Evolutionary conservation across 2,888 invertebrate genomes (phyloP), one percentile per base, ranked within the genome.

Genomic region (Marasmarcha lunaedactyla): DNA sequence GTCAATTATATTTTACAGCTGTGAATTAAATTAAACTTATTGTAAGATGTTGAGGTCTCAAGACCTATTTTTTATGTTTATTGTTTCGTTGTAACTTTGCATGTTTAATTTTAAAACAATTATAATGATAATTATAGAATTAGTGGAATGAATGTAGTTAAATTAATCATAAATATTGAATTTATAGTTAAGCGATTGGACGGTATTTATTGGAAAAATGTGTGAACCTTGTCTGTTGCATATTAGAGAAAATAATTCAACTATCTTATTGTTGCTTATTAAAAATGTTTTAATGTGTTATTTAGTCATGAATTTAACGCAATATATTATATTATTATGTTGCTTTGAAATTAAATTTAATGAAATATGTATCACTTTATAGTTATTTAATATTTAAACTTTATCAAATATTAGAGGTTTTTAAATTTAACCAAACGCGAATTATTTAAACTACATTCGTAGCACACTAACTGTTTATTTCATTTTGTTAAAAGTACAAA

Each of bases 401-500:
- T 33, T 26, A 12, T 38, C 13, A 33, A 15, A 20, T 20, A 20
- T 3, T 20, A 5, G 20, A 20, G 20, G 20, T 20, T 20, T 20
- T n/a, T 20, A 20, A 20, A 20, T 3, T 7, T 5, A 7, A 5
- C 7, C 7, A 20, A 20, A 5, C 20, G 3, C 20, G 20, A 20
- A 20, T 20, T 5, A 20, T 20, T 20, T 20, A 20, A 20, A 20
- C n/a, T n/a, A n/a, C n/a, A n/a, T n/a, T n/a, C n/a, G n/a, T n/a
- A n/a, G n/a, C n/a, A n/a, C 7, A 20, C 7, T 20, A 20, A 5
- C 20, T 20, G 20, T 20, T 3, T 20, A 39, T 40, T 41, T 37
- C 46, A 43, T 42, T 50, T 49, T 50, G 35, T 45, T 37, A 44
- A 38, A 45, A 43, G 38, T 45, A 44, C 46, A 43, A 46, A 33